Conservation (phyloP, 2,113 vertebrate genomes). For the Mugil cephalus region DNA sequence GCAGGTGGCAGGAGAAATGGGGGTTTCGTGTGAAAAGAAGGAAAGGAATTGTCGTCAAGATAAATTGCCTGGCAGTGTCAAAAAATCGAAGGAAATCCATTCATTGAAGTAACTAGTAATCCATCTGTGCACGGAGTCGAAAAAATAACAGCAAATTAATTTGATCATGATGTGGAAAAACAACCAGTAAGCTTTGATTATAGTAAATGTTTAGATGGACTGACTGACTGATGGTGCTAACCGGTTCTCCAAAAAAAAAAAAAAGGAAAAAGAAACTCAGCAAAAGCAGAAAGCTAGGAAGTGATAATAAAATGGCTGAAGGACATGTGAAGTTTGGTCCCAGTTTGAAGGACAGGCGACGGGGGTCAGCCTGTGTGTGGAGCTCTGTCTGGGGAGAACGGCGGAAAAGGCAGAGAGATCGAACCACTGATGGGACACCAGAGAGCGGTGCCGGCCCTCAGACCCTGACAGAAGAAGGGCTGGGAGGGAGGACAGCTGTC, state of each 20-base stretch:
- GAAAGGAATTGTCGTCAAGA: constrained; percentile 17
- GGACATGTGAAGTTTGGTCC: constrained; percentile 15
- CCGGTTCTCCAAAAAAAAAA: neutral
- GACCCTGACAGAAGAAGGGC: constrained; percentile 19
- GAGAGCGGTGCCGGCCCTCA: constrained; percentile 36
- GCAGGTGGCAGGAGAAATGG: constrained; percentile 54
- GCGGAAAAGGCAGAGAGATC: constrained; percentile 15
- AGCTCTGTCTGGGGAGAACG: constrained; percentile 13
- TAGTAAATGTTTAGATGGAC: constrained; percentile 7
- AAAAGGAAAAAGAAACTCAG: neutral
- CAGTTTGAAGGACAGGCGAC: constrained; percentile 23
- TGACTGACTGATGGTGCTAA: constrained; percentile 5
- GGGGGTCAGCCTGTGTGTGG: constrained; percentile 26
- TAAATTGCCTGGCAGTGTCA: constrained; percentile 28
- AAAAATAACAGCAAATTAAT: constrained; percentile 16
- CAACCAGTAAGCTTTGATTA: neutral
- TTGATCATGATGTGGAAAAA: constrained; percentile 13
- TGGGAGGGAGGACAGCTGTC: constrained; percentile 33
- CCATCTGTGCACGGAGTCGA: constrained; percentile 26
- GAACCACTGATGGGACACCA: constrained; percentile 28
- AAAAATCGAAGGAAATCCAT: neutral
- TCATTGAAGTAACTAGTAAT: constrained; percentile 29
- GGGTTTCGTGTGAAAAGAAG: constrained; percentile 16
- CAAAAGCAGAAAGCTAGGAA: neutral
- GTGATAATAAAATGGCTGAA: constrained; percentile 3